Percentiles rank a stretch among this genome's conserved stretches.
Conservation (phyloP, 1,140 invertebrate species). For the Zaprionus africanus region DNA sequence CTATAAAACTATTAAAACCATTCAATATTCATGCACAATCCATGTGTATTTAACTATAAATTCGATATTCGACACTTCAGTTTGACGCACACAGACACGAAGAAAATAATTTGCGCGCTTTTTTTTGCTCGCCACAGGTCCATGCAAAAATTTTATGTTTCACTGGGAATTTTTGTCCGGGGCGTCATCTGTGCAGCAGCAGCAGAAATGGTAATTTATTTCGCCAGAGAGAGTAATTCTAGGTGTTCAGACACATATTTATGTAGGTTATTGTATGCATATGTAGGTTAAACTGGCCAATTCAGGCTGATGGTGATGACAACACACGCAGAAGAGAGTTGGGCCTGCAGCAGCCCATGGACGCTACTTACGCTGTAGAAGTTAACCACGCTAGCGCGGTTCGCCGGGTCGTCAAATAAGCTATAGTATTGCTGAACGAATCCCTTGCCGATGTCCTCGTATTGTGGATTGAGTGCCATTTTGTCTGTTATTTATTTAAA, state of each 20-base stretch:
- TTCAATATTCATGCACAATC: background rate
- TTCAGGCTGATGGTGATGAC: conserved; percentile 12
- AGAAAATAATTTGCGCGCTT: conserved; percentile 54
- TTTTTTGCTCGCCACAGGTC: conserved; percentile 50
- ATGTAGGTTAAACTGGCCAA: conserved; percentile 15
- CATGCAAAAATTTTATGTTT: conserved; percentile 27
- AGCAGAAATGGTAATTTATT: no score
- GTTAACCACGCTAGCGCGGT: conserved; percentile 92
- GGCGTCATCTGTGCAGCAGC: conserved; percentile 51
- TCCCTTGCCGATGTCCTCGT: conserved; percentile 95
- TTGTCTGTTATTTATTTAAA: conserved; percentile 37
- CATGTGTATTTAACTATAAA: background rate
- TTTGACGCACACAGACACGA: background rate
- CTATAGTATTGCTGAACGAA: conserved; percentile 97
- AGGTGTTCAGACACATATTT: background rate
- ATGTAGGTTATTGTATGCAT: conserved; percentile 16
- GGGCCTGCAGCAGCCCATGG: background rate
- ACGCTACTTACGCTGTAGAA: conserved; percentile 95
- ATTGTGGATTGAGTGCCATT: conserved; percentile 95
- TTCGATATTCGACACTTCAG: background rate
- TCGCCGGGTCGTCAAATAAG: conserved; percentile 94
- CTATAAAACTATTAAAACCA: background rate
- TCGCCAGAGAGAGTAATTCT: background rate
- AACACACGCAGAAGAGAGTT: conserved; percentile 9
- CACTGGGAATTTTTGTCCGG: conserved; percentile 54